Evolutionary conservation across 2,797 vertebrate species (phyloP), one percentile per base, ranked within the genome.

Genomic region (Enteromius thamalakanensis): DNA sequence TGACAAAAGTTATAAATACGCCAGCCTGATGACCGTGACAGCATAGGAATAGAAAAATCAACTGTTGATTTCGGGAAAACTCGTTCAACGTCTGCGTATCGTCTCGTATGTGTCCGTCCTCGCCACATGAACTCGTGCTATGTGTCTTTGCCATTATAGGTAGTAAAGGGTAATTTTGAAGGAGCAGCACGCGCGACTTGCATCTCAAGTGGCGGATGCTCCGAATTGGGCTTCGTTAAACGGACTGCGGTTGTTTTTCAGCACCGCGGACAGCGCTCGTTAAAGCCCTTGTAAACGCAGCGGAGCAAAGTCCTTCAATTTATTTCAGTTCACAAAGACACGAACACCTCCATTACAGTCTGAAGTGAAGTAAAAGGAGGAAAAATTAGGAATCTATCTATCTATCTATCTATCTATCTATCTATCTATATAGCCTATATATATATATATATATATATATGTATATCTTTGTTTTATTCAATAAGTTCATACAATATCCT

Each of bases 81-180:
- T 62, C 23, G 40, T 58, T 29, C 12, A 62, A 0, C 6, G 12
- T 29, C 23, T 23, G 34, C 32, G 23, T 26, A 5, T 29, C 4
- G 64, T 60, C 60, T 83, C 6, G n/a, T 10, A 7, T 29, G 1
- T 67, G 51, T 51, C 37, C 11, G 23, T 32, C 32, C 37, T 29
- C 75, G 14, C 14, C 6, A 37, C 21, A 40, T 23, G 23, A 71
- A 8, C 47, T 62, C 76, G 77, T 68, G n/a, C 29, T 70, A 45
- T 84, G 85, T 76, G 67, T 71, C 21, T 23, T 45, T 11, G 51
- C 69, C 29, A 10, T 21, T 60, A 51, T 71, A 40, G 70, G 75
- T 53, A 53, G 88, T 64, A 83, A 74, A 87, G 85, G 84, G 81
- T 85, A 49, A 91, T 88, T 88, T 88, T 88, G 82, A 84, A 78